These are phyloP conservation scores for Girardia tigrina DNA, from an alignment of 2,888 invertebrate species.

Conservation along the genomic window DNA sequence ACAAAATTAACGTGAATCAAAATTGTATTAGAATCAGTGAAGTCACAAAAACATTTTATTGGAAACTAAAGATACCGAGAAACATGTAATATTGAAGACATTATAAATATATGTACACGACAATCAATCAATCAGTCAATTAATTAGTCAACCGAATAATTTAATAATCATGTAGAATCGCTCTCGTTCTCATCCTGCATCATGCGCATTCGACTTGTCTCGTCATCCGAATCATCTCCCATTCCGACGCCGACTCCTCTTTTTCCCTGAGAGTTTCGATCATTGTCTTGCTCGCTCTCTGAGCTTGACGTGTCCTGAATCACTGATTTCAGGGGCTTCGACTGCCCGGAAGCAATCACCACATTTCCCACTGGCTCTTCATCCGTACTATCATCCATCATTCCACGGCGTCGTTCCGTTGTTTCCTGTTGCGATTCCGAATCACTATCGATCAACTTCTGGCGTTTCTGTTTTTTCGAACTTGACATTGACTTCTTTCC, in stretches of 20 bases:
- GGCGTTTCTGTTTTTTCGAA: background rate
- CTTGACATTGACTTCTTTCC: too few relatives aligned
- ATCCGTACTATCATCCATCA: background rate
- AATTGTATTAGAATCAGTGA: too few relatives aligned
- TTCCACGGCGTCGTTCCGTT: background rate
- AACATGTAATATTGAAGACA: too few relatives aligned
- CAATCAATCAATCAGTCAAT: too few relatives aligned
- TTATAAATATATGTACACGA: too few relatives aligned
- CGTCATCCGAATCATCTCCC: background rate
- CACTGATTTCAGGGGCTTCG: conserved; percentile 1
- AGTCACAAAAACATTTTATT: too few relatives aligned
- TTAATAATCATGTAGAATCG: background rate
- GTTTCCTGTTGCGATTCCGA: conserved; percentile 7
- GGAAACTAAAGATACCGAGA: too few relatives aligned
- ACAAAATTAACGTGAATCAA: too few relatives aligned
- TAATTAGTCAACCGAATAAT: too few relatives aligned
- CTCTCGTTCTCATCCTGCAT: conserved; percentile 18
- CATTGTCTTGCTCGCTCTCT: background rate
- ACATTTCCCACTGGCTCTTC: background rate
- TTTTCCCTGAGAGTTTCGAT: background rate
- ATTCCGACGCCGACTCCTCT: background rate
- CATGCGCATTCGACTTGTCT: background rate
- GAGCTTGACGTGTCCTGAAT: background rate
- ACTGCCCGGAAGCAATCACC: background rate
- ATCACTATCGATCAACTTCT: background rate